These are phyloP conservation scores for Oreonectes daqikongensis DNA, from an alignment of 2,797 vertebrate genomes.

Conservation along the genomic window DNA sequence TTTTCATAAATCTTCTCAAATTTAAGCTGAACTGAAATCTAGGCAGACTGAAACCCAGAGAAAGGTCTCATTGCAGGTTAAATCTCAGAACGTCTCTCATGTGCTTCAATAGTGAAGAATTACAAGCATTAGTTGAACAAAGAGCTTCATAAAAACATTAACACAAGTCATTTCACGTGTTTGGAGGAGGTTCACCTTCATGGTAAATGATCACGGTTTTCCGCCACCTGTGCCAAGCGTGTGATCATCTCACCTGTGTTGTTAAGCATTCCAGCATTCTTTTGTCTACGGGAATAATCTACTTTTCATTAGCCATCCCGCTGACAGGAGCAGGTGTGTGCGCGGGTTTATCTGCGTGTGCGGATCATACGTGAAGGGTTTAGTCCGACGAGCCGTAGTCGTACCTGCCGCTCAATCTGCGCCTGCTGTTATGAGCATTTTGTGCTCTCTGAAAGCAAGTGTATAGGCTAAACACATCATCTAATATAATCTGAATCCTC, in stretches of 20 bases:
- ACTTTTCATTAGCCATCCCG: conserved; percentile 55
- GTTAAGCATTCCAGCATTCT: conserved; percentile 22
- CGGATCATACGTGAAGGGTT: conserved; percentile 22
- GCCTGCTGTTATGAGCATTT: conserved; percentile 52
- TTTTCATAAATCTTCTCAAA: background rate
- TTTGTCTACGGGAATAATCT: conserved; percentile 56
- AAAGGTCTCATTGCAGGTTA: conserved; percentile 40
- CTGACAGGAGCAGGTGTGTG: conserved; percentile 54
- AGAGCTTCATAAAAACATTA: conserved; percentile 21
- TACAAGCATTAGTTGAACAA: conserved; percentile 7
- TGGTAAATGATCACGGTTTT: conserved; percentile 24
- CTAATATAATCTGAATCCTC: conserved; percentile 52
- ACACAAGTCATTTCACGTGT: conserved; percentile 5
- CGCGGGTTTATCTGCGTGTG: background rate
- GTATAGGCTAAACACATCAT: conserved; percentile 22
- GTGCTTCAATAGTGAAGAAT: conserved; percentile 6
- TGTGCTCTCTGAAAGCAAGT: conserved; percentile 38
- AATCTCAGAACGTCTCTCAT: conserved; percentile 30
- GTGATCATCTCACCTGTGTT: conserved; percentile 28
- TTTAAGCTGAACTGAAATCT: background rate
- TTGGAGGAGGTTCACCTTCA: conserved; percentile 24
- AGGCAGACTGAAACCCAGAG: background rate
- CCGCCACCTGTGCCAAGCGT: conserved; percentile 41
- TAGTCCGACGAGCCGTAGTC: conserved; percentile 10
- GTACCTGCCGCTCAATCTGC: conserved; percentile 50